Base-by-base conservation (phyloP, 2,797 vertebrate genomes). In the Petrocephalus sullivani region DNA sequence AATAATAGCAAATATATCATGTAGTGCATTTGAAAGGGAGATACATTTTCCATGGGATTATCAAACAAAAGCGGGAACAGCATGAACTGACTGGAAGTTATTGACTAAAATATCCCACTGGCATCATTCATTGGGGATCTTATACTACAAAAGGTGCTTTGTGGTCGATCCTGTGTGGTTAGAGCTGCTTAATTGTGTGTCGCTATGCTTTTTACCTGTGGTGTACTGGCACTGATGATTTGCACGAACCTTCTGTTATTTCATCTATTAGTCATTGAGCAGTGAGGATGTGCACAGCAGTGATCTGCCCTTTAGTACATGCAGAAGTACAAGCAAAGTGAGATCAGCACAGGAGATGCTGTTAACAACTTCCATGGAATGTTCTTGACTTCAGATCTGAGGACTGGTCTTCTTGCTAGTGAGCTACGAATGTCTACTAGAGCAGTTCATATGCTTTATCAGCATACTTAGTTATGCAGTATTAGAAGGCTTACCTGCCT, bases 181-280 rank as follows among this genome's bases (percentile, higher is more conserved):
- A 33, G 81, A 10, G 16, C 64, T 71, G 21, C 46, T 85, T 85
- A 21, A 85, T 88, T 88, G 41, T 81, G 51, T 46, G 16, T 46
- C 33, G 21, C 51, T 56, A 10, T 60, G 67, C 33, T 85, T 33
- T 49, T 7, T 56, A 75, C 67, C 51, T 78, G 21, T 28, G 23
- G 46, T 53, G 12, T 37, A 5, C 88, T 87, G 85, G 58, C 46
- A 12, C 41, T 87, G 19, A 56, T n/a, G 46, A 64, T 41, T 81
- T 67, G 71, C 28, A 81, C 37, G 46, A 67, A 60, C 37, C 56
- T 46, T 78, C 56, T 61, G 86, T 21, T 14, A 56, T 33, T 46
- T 54, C 57, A 87, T 83, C 87, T 60, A 81, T 53, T 89, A 87
- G 56, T 78, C 85, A 87, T 41, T 33, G 56, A 89, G 71, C 33